A percentile compares a stretch with the other conserved stretches of the same genome.
Conservation (phyloP, 2,888 invertebrate genomes). For the Hirtodrosophila cameraria region DNA sequence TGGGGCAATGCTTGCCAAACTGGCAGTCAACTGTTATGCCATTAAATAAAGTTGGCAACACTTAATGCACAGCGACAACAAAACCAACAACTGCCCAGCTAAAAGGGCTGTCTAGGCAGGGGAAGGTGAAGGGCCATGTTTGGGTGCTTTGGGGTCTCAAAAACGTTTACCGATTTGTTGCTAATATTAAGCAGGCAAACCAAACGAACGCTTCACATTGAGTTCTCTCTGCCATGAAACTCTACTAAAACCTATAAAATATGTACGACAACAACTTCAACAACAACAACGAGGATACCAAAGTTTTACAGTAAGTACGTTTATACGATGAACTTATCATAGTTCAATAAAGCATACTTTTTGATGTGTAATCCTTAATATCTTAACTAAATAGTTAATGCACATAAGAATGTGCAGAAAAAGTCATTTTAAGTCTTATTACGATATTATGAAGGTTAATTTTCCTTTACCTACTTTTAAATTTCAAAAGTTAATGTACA, state of each 20-base stretch:
- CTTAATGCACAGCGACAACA: constrained; percentile 78
- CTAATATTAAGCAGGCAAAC: constrained; percentile 69
- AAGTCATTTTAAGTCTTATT: no score
- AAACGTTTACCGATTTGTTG: constrained; percentile 72
- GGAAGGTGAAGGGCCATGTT: not conserved
- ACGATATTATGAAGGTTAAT: no score
- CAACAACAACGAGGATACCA: not conserved
- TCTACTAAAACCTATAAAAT: constrained; percentile 57
- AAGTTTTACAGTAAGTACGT: constrained; percentile 12
- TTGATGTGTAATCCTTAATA: no score
- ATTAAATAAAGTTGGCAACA: constrained; percentile 83
- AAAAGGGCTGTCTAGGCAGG: constrained; percentile 4
- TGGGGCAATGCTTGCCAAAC: constrained; percentile 56
- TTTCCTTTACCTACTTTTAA: no score
- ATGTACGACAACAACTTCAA: constrained; percentile 40
- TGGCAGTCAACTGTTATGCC: constrained; percentile 81
- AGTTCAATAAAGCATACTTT: not conserved
- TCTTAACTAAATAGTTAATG: no score
- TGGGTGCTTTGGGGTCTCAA: constrained; percentile 43
- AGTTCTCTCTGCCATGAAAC: constrained; percentile 25
- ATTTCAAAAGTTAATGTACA: no score
- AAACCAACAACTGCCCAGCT: constrained; percentile 54
- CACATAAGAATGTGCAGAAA: no score
- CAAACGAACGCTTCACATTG: constrained; percentile 44
- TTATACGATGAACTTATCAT: constrained; percentile 9